Percentiles rank a stretch among this genome's conserved stretches.
Evolutionary conservation across 2,797 vertebrate genomes (phyloP).

Genomic region (Acipenser oxyrinchus): DNA sequence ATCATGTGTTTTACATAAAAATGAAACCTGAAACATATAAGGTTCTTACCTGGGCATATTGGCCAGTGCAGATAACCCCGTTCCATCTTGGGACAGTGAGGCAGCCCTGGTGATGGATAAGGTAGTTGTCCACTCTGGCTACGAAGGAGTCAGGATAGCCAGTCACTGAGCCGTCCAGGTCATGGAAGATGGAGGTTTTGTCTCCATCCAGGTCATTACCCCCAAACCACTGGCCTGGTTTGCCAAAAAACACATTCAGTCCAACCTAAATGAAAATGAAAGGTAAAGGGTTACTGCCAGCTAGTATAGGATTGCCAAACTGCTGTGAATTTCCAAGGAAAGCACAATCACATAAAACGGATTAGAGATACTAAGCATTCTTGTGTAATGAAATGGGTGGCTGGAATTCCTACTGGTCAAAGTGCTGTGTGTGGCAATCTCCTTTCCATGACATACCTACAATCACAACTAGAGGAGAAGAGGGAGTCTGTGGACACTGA

Average conservation of each 20-base stretch:
- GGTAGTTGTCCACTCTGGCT: constrained; percentile 36
- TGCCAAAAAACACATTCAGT: constrained; percentile 40
- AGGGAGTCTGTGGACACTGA: no score
- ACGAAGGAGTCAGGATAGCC: constrained; percentile 28
- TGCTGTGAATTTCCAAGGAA: no score
- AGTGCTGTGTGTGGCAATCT: no score
- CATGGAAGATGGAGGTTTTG: constrained; percentile 39
- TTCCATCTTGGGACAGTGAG: constrained; percentile 35
- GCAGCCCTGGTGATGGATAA: constrained; percentile 32
- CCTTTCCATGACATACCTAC: no score
- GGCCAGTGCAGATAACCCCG: constrained; percentile 27
- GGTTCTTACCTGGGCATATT: constrained; percentile 36
- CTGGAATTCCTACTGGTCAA: no score
- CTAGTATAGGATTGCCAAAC: no score
- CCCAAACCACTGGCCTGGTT: constrained; percentile 40
- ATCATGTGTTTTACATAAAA: no score
- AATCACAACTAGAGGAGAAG: no score
- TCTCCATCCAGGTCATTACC: constrained; percentile 36
- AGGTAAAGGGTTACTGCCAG: no score
- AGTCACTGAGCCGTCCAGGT: constrained; percentile 36
- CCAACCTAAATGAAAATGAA: constrained; percentile 30
- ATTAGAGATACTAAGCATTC: no score
- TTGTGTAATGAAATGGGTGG: no score
- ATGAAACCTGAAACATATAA: neutral
- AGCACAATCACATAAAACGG: no score